These are phyloP conservation scores for Sarcophaga bullata DNA, from an alignment of 1,140 invertebrate species.

Conservation along the genomic window DNA sequence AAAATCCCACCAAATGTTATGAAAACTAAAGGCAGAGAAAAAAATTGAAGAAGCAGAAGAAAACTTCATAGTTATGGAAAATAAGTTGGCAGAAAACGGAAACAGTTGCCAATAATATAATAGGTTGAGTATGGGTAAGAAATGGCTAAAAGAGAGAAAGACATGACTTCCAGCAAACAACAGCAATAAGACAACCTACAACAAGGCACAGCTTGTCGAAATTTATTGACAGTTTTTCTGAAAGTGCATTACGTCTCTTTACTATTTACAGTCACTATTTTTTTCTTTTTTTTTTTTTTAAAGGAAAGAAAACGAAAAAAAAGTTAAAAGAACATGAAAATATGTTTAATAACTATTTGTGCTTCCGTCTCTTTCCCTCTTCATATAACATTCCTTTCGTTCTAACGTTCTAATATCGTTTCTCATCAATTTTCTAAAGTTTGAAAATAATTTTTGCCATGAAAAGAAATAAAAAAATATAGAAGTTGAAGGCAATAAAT, in stretches of 20 bases:
- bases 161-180: neutral
- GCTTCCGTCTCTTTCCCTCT: too few relatives aligned
- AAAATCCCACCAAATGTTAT: too few relatives aligned
- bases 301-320: too few relatives aligned
- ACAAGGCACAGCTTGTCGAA: conserved; percentile 23
- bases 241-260: conserved; percentile 3
- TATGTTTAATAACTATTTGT: too few relatives aligned
- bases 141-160: neutral
- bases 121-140: neutral
- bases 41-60: neutral
- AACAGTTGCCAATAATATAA: conserved; percentile 19
- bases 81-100: conserved; percentile 11
- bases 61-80: conserved; percentile 5
- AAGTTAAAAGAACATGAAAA: too few relatives aligned
- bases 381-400: too few relatives aligned
- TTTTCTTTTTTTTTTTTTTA: neutral
- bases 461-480: too few relatives aligned
- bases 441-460: too few relatives aligned
- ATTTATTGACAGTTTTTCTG: conserved; percentile 21
- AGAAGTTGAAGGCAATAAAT: too few relatives aligned
- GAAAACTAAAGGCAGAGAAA: too few relatives aligned
- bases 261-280: neutral
- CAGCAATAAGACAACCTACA: neutral
- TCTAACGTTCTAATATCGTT: too few relatives aligned
- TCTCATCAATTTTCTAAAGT: too few relatives aligned